Evolutionary conservation across 1,140 invertebrate genomes (phyloP).

Genomic region (Heterodera schachtii): DNA sequence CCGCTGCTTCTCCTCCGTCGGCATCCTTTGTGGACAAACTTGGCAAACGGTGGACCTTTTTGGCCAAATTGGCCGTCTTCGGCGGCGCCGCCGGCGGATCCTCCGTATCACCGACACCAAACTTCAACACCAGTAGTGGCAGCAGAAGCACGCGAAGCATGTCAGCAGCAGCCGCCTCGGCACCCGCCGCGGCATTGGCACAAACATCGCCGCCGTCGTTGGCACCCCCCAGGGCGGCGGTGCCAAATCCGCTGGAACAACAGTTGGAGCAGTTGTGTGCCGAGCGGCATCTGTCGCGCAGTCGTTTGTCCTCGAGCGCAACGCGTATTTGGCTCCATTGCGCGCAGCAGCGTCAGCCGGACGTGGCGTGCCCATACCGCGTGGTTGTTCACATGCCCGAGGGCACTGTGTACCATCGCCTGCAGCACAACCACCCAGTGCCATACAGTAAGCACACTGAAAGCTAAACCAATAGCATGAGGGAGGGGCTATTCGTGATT

Average conservation of each 20-base stretch:
- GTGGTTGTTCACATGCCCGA: not conserved
- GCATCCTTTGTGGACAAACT: not conserved
- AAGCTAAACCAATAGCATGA: too few species aligned
- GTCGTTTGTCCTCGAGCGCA: not conserved
- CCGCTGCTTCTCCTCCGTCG: too few species aligned
- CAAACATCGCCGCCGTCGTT: not conserved
- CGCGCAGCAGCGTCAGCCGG: not conserved
- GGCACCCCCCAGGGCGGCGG: not conserved
- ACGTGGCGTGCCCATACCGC: not conserved
- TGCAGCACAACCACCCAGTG: not conserved
- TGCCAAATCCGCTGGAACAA: not conserved
- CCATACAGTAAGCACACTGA: not conserved
- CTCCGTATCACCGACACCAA: too few species aligned
- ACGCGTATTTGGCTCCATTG: not conserved
- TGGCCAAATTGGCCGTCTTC: not conserved
- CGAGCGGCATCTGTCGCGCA: not conserved
- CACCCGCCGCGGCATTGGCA: too few species aligned
- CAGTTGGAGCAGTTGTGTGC: not conserved
- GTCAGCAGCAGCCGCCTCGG: too few species aligned
- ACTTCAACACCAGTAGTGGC: too few species aligned
- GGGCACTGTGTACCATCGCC: not conserved
- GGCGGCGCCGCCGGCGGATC: too few species aligned
- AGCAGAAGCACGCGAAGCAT: too few species aligned
- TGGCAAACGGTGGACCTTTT: not conserved
- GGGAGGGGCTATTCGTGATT: too few species aligned